These are phyloP conservation scores for Pterocles burchelli DNA, from an alignment of 2,113 vertebrate species.

Conservation along the genomic window DNA sequence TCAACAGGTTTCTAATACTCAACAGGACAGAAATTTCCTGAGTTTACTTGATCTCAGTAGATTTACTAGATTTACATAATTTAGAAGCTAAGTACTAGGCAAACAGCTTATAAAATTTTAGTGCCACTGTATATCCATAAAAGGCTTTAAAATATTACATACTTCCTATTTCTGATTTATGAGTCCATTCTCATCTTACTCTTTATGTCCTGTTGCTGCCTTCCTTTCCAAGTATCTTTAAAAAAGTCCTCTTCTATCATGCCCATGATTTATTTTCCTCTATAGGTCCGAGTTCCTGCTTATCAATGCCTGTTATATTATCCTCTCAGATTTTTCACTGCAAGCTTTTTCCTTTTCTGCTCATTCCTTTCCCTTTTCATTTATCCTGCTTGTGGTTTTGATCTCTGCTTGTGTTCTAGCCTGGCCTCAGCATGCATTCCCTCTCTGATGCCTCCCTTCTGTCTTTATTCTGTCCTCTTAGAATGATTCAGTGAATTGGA, in stretches of 20 bases:
- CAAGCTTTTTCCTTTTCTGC: background rate
- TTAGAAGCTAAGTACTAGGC: background rate
- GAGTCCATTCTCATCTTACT: background rate
- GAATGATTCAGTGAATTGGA: slow-evolving; percentile 49
- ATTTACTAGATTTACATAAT: background rate
- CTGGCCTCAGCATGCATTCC: slow-evolving; percentile 13
- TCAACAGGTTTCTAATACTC: background rate
- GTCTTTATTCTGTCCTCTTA: slow-evolving; percentile 25
- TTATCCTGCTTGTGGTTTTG: background rate
- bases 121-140: background rate
- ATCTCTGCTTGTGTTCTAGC: slow-evolving; percentile 24
- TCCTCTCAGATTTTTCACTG: background rate
- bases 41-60: background rate
- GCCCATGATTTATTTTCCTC: background rate
- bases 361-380: background rate
- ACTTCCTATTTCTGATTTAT: background rate
- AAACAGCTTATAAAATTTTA: background rate
- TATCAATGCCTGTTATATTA: background rate
- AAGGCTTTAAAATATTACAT: background rate
- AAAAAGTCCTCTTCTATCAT: background rate
- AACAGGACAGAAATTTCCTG: background rate
- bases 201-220: background rate
- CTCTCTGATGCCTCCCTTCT: slow-evolving; percentile 38
- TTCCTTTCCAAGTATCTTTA: background rate
- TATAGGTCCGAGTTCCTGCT: background rate